Conservation (phyloP, 2,797 vertebrate genomes). For the Pangasius krempfi region DNA sequence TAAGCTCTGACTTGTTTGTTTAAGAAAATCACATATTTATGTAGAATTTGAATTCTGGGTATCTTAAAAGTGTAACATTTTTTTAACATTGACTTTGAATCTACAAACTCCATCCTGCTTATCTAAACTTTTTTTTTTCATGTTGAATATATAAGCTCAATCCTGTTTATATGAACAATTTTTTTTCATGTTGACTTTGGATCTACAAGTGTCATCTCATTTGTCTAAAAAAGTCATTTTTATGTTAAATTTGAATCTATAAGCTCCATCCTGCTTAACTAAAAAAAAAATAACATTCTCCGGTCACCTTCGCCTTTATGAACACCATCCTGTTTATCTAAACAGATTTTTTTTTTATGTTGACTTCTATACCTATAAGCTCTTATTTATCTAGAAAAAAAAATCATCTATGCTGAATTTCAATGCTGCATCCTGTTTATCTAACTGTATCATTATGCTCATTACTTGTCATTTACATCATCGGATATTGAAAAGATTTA, state of each 20-base stretch:
- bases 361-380: neutral
- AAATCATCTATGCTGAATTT: neutral
- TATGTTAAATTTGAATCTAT: neutral
- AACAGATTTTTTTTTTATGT: neutral
- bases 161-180: neutral
- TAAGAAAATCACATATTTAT: neutral
- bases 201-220: too few relatives aligned
- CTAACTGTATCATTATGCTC: neutral
- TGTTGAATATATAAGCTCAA: neutral
- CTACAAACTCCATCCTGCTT: neutral
- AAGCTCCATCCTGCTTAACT: neutral
- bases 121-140: neutral
- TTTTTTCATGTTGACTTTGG: neutral
- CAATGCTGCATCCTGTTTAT: neutral
- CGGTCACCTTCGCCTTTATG: too few relatives aligned
- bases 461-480: neutral
- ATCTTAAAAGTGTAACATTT: neutral
- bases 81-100: neutral
- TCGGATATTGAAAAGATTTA: neutral
- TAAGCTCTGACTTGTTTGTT: neutral
- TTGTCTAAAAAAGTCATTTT: neutral
- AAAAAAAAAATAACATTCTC: too few relatives aligned
- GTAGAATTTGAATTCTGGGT: neutral
- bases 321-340: too few relatives aligned
- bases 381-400: neutral